Evolutionary conservation across 2,888 invertebrate species (phyloP), one percentile per base, ranked within the genome.

Genomic region (Ischnus inquisitorius): DNA sequence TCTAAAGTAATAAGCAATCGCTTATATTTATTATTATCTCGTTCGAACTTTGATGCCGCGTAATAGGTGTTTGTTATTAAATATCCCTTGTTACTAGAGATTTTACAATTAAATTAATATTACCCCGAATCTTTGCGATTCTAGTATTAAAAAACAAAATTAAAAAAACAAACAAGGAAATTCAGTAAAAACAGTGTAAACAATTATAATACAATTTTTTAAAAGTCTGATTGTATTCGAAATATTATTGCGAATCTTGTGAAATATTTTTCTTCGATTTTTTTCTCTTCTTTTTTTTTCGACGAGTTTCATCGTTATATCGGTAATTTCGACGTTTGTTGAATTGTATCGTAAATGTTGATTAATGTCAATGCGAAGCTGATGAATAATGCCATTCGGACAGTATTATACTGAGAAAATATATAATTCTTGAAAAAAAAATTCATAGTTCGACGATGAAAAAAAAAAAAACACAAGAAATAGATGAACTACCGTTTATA

Each of bases 1-100:
- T 88, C 87, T 88, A 86, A 88, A 85, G 64, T 80, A 71, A 79
- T 76, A 74, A 87, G 87, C 83, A 87, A 85, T 85, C 79, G 83
- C 79, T 85, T 80, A 54, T 79, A 67, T 77, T 71, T 82, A 75
- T 79, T 83, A 67, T 68, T 82, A 67, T 68, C 81, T 85, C 65
- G 84, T 83, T 82, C 78, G 72, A 51, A 82, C 60, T 85, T 79
- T 83, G 46, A 65, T 74, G 54, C 67, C 74, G 46, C 72, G 48
- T 80, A 74, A 68, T 74, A 80, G 60, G 60, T 74, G 79, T 74
- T 60, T 57, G 67, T 67, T 74, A 67, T 68, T 68, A 34, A 60
- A 19, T 43, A 16, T 12, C 57, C 28, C 60, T 43, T 68, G 71
- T 77, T 57, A 77, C 67, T 57, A 77, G 77, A 51, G 25, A 57